Evolutionary conservation across 2,888 invertebrate genomes (phyloP), one percentile per base, ranked within the genome.

Genomic region (Patella depressa): DNA sequence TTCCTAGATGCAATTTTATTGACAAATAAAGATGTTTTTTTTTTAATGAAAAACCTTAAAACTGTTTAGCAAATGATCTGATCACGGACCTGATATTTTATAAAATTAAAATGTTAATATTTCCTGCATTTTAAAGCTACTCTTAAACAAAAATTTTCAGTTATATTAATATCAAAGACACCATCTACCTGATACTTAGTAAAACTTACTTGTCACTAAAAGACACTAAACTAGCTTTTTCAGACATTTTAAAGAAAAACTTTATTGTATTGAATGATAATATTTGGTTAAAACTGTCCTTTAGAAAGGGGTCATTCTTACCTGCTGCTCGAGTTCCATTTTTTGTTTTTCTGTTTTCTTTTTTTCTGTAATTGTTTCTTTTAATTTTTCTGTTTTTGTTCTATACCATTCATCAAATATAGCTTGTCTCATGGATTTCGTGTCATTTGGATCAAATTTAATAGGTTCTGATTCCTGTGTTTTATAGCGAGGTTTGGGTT

Each of bases 331-430:
- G 76, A 87, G 87, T 75, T 85, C 85, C 73, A 85, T 82, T 74
- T 85, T 86, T 73, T 85, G 86, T 75, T 86, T 82, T 72, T 86
- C 83, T 54, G 84, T 85, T 79, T 85, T 85, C 73, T 87, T 85
- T 78, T 88, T 84, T 76, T 86, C 86, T 74, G 77, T 78, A 34
- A 82, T 79, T 78, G 85, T 81, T 76, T 84, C 74, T 73, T 81
- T 85, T 12, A 85, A 80, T 53, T 81, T 78, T 55, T 84, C 83
- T 55, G 81, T 79, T 55, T 82, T 85, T 24, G 85, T 84, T 73
- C 81, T 82, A 74, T 86, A 88, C 89, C 89, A 89, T 69, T 88
- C 86, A 19, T 85, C 82, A 75, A 85, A 89, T 53, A 89, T 85
- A 24, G 89, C 87, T 54, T 87, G 83, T 24, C 88, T 78, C 19